A percentile compares a stretch with the other conserved stretches of the same genome.
These are phyloP conservation scores for Rhagonycha lutea DNA, from an alignment of 2,888 invertebrate species.

Conservation along the genomic window DNA sequence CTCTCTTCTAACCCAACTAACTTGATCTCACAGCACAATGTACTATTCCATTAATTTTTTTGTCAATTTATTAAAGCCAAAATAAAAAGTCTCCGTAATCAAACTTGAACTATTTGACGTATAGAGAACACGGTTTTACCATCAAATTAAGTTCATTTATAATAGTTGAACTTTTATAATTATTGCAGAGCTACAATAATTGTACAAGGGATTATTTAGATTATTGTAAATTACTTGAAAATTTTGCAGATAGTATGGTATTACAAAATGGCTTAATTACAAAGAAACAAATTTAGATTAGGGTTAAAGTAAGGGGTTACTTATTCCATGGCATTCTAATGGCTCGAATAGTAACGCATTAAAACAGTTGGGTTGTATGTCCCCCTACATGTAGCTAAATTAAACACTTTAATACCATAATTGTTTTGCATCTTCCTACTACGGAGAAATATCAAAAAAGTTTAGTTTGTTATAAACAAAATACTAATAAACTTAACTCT, in stretches of 20 bases:
- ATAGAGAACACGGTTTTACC: neutral
- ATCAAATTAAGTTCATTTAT: neutral
- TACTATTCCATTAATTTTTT: slow-evolving; percentile 4
- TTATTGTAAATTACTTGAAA: slow-evolving; percentile 3
- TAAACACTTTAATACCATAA: neutral
- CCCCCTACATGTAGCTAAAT: slow-evolving; percentile 6
- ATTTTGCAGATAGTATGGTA: slow-evolving; percentile 6
- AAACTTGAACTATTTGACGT: neutral
- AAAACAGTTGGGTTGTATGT: slow-evolving; percentile 19
- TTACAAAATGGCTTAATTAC: slow-evolving; percentile 28
- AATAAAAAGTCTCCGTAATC: neutral
- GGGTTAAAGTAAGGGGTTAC: slow-evolving; percentile 19
- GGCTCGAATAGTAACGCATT: slow-evolving; percentile 22
- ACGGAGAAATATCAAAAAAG: neutral
- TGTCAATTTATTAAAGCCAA: neutral
- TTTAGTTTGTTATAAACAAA: neutral
- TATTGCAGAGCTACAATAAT: neutral
- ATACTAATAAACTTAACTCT: neutral
- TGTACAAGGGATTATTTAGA: neutral
- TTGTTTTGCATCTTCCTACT: neutral
- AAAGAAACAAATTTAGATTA: slow-evolving; percentile 28
- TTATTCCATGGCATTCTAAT: slow-evolving; percentile 20
- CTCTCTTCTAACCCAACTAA: slow-evolving; percentile 13
- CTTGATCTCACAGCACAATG: slow-evolving; percentile 8
- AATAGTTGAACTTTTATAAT: neutral